These are phyloP conservation scores for Eilema griseolum DNA, from an alignment of 2,888 invertebrate species.

Conservation along the genomic window DNA sequence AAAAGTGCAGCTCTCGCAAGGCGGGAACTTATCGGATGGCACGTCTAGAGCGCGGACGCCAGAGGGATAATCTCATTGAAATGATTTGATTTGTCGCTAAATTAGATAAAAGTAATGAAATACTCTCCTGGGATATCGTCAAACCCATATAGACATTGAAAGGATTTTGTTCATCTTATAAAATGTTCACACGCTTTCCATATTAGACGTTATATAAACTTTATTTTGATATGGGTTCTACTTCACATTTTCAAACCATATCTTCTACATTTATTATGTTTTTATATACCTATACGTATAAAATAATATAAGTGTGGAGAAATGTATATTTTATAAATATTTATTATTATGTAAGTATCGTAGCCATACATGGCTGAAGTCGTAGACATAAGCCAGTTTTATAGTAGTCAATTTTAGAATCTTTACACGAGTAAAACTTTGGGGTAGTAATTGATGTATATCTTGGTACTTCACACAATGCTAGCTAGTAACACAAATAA, in stretches of 20 bases:
- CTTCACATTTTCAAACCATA: background rate
- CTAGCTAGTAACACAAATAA: too few species aligned
- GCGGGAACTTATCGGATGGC: constrained; percentile 62
- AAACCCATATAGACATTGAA: constrained; percentile 60
- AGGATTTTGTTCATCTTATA: constrained; percentile 58
- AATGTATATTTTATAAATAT: too few species aligned
- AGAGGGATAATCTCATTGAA: constrained; percentile 81
- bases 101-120: constrained; percentile 86
- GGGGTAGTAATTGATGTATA: too few species aligned
- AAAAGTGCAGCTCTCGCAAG: constrained; percentile 50
- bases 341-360: too few species aligned
- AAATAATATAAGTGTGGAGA: too few species aligned
- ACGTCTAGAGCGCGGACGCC: constrained; percentile 60
- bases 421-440: too few species aligned
- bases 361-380: too few species aligned
- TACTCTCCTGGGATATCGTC: constrained; percentile 70
- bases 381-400: too few species aligned
- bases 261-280: background rate
- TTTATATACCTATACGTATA: too few species aligned
- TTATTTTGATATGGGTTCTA: background rate
- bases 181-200: constrained; percentile 35
- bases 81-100: constrained; percentile 86
- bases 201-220: background rate
- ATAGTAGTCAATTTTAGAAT: too few species aligned
- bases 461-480: too few species aligned